Conservation (phyloP, 2,888 invertebrate species). For the Latheticus oryzae region DNA sequence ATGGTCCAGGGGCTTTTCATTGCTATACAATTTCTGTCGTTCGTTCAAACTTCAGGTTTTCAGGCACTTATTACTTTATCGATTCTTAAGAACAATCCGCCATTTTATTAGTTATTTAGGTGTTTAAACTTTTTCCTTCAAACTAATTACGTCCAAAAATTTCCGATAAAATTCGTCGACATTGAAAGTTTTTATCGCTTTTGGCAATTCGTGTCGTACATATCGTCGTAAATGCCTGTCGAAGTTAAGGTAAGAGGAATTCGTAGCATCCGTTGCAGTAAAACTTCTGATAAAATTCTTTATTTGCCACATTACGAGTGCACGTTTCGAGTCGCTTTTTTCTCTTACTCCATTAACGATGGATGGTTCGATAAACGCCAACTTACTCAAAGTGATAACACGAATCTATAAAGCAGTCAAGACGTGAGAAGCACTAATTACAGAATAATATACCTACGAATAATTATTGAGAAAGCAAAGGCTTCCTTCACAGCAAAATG, state of each 20-base stretch:
- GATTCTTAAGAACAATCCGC: background rate
- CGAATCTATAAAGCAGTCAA: conserved; percentile 54
- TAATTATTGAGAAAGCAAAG: conserved; percentile 48
- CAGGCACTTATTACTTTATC: background rate
- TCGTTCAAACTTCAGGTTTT: conserved; percentile 10
- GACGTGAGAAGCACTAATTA: conserved; percentile 54
- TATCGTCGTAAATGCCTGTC: conserved; percentile 32
- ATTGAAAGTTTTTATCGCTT: conserved; percentile 36
- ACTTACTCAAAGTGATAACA: background rate
- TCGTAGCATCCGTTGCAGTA: conserved; percentile 33
- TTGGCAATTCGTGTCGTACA: conserved; percentile 28
- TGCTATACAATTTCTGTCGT: conserved; percentile 6
- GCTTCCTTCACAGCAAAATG: conserved; percentile 8
- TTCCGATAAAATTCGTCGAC: conserved; percentile 15
- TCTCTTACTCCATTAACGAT: too few species aligned
- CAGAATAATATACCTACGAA: conserved; percentile 51
- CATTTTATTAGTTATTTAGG: conserved; percentile 18
- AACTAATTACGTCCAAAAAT: conserved; percentile 31
- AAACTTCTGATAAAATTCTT: conserved; percentile 41
- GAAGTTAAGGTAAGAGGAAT: conserved; percentile 40
- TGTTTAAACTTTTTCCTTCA: conserved; percentile 3
- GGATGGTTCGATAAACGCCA: too few species aligned
- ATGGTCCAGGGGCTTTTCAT: conserved; percentile 2
- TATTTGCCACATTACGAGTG: conserved; percentile 38
- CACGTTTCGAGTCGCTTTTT: conserved; percentile 20